Base-by-base conservation (phyloP, 2,113 vertebrate genomes). In the Pomatorhinus ruficollis region DNA sequence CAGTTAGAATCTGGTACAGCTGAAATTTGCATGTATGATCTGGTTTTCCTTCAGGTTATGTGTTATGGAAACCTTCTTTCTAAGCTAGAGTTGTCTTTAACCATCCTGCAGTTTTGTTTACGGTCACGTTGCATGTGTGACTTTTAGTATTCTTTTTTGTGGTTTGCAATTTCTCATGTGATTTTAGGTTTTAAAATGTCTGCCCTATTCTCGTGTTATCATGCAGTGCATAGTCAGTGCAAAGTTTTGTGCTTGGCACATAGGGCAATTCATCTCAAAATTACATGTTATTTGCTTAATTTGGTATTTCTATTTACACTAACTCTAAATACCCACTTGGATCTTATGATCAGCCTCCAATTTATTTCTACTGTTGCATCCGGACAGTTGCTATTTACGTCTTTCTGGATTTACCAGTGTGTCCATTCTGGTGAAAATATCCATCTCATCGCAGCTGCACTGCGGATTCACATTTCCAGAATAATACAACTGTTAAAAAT, bases 281-380 rank as follows among this genome's bases (percentile, higher is more conserved):
- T 96, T 92, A 95, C 92, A 95, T 94, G 92, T 94, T 95, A 96
- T 97, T 97, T 96, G 82, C 93, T 96, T 96, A 96, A 95, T 96
- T 96, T 92, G 90, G 86, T 92, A 94, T 92, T 96, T 96, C 92
- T 96, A 92, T 96, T 95, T 97, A 93, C 96, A 94, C 90, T 78
- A 63, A 75, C 93, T 86, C 83, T 95, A 97, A 97, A 95, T 88
- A 90, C 60, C 89, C 40, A 53, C 93, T 97, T 90, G 76, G 83
- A 74, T 95, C 90, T 89, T 95, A 87, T 93, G 88, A 88, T 96
- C 79, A 87, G 90, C 92, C 89, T 96, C 95, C 94, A 93, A 95
- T 94, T 94, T 96, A 97, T 97, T 95, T 94, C 96, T 90, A n/a
- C 88, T 78, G 72, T 70, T 90, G 57, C 72, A 95, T 96, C 93